Base-by-base conservation (phyloP, 1,140 invertebrate species). In the Conopomorpha cramerella region DNA sequence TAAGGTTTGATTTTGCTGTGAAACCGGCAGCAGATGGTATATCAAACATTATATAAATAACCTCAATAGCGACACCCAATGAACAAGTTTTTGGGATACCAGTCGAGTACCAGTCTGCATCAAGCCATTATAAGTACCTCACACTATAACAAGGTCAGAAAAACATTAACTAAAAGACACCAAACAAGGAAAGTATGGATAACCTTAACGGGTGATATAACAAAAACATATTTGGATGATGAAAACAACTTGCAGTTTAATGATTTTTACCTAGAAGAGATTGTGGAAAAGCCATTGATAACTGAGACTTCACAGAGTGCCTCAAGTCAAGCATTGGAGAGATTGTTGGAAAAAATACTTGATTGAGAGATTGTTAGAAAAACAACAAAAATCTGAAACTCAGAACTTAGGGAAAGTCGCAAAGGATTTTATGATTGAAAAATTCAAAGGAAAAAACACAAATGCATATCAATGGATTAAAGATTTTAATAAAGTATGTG, bases 181-280 rank as follows among this genome's bases (percentile, higher is more conserved):
- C 44, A 58, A 34, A 50, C 27, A 49, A 47, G 55, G 14, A 45
- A 43, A 41, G 36, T 58, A 33, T 61, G 49, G 52, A 58, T 58
- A 38, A 37, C 30, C 12, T 37, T 58, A 26, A 55, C 43, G 12
- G 19, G 43, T 31, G 41, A 55, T 0, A 41, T 58, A 41, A 36
- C 34, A 19, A 35, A 51, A 29, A 34, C 25, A 46, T 60, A 63
- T 45, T 41, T 53, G 6, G 56, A 55, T 53, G 39, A 50, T 37
- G 52, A 39, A 30, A 38, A 41, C 35, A 57, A 63, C 13, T 13
- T 57, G 33, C 51, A 57, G 35, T 57, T 57, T 41, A 46, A 51
- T 38, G 48, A 55, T 39, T 15, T 36, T n/a, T 63, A 51, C 17
- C 33, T 55, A 38, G 54, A 63, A 39, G 51, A 51, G 38, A 54